phyloP scores from a whole-genome alignment of 2,797 vertebrate species.

The Myotis findleyi region DNA sequence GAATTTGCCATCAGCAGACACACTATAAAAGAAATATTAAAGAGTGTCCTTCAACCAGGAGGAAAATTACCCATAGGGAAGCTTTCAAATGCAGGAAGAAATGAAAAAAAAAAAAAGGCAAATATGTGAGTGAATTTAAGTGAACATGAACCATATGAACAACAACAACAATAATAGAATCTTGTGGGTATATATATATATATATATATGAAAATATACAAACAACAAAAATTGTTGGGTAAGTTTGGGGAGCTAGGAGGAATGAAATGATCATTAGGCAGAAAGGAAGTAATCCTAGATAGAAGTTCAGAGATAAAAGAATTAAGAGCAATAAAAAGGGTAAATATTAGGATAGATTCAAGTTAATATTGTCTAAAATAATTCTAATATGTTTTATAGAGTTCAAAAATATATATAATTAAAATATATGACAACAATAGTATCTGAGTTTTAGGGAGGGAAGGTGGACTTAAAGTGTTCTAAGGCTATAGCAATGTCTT shows the following conservation, averaged over 20 bases:
- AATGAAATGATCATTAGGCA: not conserved
- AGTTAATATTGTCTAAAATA: not conserved
- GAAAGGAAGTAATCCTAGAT: not conserved
- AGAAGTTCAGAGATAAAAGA: slow-evolving; percentile 3
- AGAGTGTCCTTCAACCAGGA: not conserved
- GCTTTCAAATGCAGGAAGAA: not conserved
- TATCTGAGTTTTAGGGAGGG: not conserved
- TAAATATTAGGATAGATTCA: not conserved
- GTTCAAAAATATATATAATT: not conserved
- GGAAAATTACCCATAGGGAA: not conserved
- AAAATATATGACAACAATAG: not conserved
- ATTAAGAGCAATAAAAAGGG: not conserved
- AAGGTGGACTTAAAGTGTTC: not conserved
- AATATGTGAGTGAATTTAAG: not conserved
- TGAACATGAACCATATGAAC: not conserved
- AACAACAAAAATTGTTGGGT: not conserved
- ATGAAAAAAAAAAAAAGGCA: not conserved
- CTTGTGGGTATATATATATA: not conserved
- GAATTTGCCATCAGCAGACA: not conserved
- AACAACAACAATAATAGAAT: not conserved
- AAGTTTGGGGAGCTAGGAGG: not conserved
- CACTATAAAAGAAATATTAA: not conserved
- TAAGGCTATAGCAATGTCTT: not conserved
- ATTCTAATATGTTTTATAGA: not conserved
- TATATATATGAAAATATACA: not conserved